Percentiles rank a stretch among this genome's conserved stretches.
Conservation (phyloP, 2,113 vertebrate genomes). For the Bungarus multicinctus region DNA sequence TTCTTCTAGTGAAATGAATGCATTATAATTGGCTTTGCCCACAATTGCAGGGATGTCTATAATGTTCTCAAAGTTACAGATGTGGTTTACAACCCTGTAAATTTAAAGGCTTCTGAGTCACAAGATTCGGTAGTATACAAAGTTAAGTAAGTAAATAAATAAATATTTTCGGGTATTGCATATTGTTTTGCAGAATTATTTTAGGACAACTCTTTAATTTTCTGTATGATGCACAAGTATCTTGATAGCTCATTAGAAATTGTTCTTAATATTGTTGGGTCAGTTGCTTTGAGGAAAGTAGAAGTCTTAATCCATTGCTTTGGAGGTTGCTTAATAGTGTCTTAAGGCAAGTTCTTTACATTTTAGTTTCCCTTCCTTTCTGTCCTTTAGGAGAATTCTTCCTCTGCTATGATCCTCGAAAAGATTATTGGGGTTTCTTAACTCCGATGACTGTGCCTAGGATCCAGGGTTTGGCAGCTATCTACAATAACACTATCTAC, state of each 20-base stretch:
- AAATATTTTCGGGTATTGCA: neutral
- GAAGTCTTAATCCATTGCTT: neutral
- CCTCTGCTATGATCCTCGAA: conserved; percentile 94
- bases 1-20: neutral
- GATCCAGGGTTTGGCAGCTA: conserved; percentile 90
- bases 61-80: neutral
- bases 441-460: conserved; percentile 92
- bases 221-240: neutral
- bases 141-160: neutral
- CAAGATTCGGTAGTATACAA: neutral
- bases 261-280: neutral
- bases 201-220: neutral
- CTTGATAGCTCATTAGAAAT: neutral
- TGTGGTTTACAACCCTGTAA: neutral
- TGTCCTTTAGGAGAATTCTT: conserved; percentile 89
- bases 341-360: neutral
- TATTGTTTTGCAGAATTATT: neutral
- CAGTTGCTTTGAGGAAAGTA: neutral
- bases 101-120: neutral
- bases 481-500: conserved; percentile 92
- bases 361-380: conserved; percentile 37
- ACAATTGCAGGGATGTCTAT: neutral
- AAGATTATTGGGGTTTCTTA: conserved; percentile 96
- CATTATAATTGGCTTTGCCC: neutral
- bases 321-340: neutral